Evolutionary conservation across 2,888 invertebrate genomes (phyloP), one percentile per base, ranked within the genome.

Genomic region (Leucozona laternaria): DNA sequence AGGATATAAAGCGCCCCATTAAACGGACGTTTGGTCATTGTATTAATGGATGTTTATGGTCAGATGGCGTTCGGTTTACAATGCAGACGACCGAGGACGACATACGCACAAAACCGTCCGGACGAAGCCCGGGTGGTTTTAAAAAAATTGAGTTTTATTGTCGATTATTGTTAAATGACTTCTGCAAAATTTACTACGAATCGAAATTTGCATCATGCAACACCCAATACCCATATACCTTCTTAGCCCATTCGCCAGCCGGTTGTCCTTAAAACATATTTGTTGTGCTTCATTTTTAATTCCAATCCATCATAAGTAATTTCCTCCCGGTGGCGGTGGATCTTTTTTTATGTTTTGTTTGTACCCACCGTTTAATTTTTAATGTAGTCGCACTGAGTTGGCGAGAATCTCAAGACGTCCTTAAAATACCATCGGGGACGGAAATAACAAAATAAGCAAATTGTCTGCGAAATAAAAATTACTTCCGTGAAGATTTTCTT

Each of bases 391-490:
- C 62, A 37, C 2, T 37, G 57, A 68, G 57, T 48, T 45, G 37
- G 17, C 20, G 64, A 40, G 43, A 45, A 37, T 62, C 53, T 66
- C 34, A 60, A 80, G 50, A 58, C 45, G 37, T 86, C 82, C 78
- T 79, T 82, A 75, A 82, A 77, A 82, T 72, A 66, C 75, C 77
- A 88, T 79, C 88, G 88, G 88, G 79, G 89, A 88, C 92, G 92
- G 92, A 92, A 92, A 92, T 92, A 91, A 90, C 90, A 91, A 91
- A 91, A 90, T 92, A 92, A 92, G 91, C 91, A 92, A 92, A 92
- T 91, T 92, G 92, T 92, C 92, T 92, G 91, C 91, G 89, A 91
- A 91, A 92, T 92, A 92, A 92, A 92, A 92, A 92, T 92, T 91
- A 89, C 90, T 92, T 92, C 92, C 92, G 91, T 76, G 48, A 71